phyloP scores from a whole-genome alignment of 2,797 vertebrate genomes.

The Sphenodon punctatus region DNA sequence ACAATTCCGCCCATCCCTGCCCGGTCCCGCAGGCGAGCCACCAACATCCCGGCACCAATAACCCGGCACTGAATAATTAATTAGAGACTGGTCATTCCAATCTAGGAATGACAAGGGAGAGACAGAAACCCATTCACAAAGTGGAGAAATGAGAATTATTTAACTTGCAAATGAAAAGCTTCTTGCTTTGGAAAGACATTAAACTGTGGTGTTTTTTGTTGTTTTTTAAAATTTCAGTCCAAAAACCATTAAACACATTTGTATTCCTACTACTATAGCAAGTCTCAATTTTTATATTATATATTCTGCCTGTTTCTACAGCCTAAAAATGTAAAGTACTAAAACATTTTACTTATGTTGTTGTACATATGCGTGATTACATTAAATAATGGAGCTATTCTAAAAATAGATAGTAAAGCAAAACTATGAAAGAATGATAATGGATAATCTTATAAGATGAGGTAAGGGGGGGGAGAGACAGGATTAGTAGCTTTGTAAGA shows the following conservation, averaged over 20 bases:
- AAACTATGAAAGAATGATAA: not conserved
- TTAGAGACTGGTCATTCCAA: no score
- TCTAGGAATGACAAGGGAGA: no score
- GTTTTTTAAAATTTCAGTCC: not conserved
- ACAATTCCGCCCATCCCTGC: no score
- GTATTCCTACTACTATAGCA: accelerated
- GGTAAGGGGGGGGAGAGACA: not conserved
- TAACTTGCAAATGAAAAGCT: not conserved
- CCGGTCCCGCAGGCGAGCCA: no score
- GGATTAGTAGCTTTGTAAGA: no score
- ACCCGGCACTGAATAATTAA: no score
- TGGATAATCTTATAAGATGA: not conserved
- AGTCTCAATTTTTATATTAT: not conserved
- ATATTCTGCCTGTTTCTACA: not conserved
- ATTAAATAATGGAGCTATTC: not conserved
- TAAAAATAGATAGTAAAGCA: not conserved
- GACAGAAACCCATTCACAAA: no score
- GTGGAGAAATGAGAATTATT: accelerated
- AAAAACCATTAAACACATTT: not conserved
- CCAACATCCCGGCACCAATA: no score
- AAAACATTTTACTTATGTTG: not conserved
- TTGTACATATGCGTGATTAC: not conserved
- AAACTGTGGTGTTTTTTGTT: not conserved
- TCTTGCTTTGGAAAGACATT: not conserved
- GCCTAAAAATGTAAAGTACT: not conserved